Base-by-base conservation (phyloP, 2,797 vertebrate species). In the Propithecus deckenii region DNA sequence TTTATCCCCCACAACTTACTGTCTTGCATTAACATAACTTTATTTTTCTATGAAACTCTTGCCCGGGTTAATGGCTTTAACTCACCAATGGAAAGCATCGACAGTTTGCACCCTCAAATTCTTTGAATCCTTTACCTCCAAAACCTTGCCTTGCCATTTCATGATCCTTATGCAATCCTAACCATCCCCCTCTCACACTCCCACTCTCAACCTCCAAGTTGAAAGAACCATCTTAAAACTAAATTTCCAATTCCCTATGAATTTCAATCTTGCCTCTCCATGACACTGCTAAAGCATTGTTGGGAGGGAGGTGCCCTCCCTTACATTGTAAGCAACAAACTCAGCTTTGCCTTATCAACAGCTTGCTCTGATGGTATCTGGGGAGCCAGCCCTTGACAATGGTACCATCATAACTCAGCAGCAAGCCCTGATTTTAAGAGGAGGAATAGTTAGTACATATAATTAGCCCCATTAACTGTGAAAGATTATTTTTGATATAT, bases 401-500 rank as follows among this genome's bases (percentile, higher is more conserved):
- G 7, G 8, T 71, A 74, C 92, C 23, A 76, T 93, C 67, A 63
- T 63, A 89, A 95, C 23, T 75, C 48, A 89, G n/a, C 32, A 71
- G 20, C n/a, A 86, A 84, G 22, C 30, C 35, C 63, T 81, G 13
- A 30, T 84, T 92, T 25, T 72, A 48, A 87, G 23, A 90, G 38
- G 35, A 89, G 7, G 25, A 69, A 75, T 74, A 89, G 30, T 84
- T 92, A 94, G 32, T 92, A 69, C 4, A 80, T 86, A 23, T 75
- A 69, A 92, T 84, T 89, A 93, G 43, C 38, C 46, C 11, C 32
- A 69, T 74, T 95, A 74, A 11, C 50, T 90, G 12, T 94, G n/a
- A 67, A 96, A 80, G 28, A 91, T 86, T 88, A 85, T 93, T 81
- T 96, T 72, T 74, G 93, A 81, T 90, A 67, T 74, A 80, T 63